phyloP scores from a whole-genome alignment of 2,888 invertebrate genomes.

The Scaptomyza tumidula region DNA sequence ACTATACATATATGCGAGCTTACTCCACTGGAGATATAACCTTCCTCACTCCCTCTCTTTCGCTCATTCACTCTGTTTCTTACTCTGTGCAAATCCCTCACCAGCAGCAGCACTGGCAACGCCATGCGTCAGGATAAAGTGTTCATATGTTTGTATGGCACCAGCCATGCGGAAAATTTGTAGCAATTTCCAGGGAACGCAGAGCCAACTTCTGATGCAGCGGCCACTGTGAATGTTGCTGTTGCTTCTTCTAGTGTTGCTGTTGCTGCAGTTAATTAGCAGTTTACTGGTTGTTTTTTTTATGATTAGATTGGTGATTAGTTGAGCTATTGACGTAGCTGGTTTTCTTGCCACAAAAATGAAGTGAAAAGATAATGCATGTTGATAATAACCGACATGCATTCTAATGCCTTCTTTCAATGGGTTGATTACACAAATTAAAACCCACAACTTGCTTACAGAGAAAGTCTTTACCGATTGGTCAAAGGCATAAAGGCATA shows the following conservation, averaged over 20 bases:
- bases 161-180: slow-evolving; percentile 58
- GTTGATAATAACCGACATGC: neutral
- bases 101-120: slow-evolving; percentile 1
- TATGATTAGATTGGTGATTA: slow-evolving; percentile 57
- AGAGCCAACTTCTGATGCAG: slow-evolving; percentile 35
- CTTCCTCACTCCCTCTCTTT: neutral
- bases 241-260: neutral
- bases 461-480: too few relatives aligned
- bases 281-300: slow-evolving; percentile 34
- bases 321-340: slow-evolving; percentile 13
- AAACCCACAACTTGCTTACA: too few relatives aligned
- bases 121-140: slow-evolving; percentile 29
- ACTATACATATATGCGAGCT: slow-evolving; percentile 31
- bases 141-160: slow-evolving; percentile 44
- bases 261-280: slow-evolving; percentile 55
- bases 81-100: slow-evolving; percentile 7
- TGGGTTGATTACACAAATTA: neutral
- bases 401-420: slow-evolving; percentile 7
- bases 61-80: neutral
- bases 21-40: slow-evolving; percentile 37
- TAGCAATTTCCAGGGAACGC: slow-evolving; percentile 48
- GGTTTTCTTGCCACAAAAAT: slow-evolving; percentile 9
- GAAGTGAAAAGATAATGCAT: slow-evolving; percentile 6
- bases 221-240: slow-evolving; percentile 1
- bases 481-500: too few relatives aligned